Base-by-base conservation (phyloP, 1,140 invertebrate species). In the Zaprionus ghesquierei region DNA sequence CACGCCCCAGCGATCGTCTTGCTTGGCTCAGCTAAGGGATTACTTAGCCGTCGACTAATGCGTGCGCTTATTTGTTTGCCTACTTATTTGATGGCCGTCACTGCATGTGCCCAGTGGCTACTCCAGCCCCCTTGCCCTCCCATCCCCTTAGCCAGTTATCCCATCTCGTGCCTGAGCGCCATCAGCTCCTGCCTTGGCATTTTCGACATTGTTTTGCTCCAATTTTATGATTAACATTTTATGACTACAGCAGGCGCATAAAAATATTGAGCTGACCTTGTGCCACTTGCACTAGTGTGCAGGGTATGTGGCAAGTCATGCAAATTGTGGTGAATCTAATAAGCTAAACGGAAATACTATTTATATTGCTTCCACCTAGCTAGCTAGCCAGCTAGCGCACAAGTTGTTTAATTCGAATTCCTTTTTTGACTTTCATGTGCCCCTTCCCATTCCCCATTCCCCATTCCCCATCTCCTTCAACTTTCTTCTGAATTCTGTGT, bases 41-140 rank as follows among this genome's bases (percentile, higher is more conserved):
- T 89, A 89, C 84, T 87, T 84, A 89, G 84, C 70, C 55, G 79
- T 73, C 80, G 77, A 84, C 73, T 89, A 89, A 89, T 89, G 84
- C 84, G 73, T 89, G 73, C 61, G 84, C 84, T 89, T 89, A 89
- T 87, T 87, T 87, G 82, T 79, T 87, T 65, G 63, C 55, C 69
- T 41, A 46, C 29, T 68, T 73, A 60, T 60, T 60, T 55, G 55
- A 44, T 64, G 33, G 60, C 18, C 33, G 56, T 27, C 35, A 38
- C 38, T 35, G 5, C 59, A 41, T 12, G 44, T 23, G 27, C 33
- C 25, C 13, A 4, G 22, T 15, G n/a, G 2, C 35, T 12, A 27
- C 18, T 18, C 69, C 75, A 49, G 20, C 23, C 35, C 38, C 18
- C 35, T 4, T 13, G n/a, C 18, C 33, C 1, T 15, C 13, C 25